Conservation (phyloP, 2,888 invertebrate species). For the Acanthacorydalis orientalis region DNA sequence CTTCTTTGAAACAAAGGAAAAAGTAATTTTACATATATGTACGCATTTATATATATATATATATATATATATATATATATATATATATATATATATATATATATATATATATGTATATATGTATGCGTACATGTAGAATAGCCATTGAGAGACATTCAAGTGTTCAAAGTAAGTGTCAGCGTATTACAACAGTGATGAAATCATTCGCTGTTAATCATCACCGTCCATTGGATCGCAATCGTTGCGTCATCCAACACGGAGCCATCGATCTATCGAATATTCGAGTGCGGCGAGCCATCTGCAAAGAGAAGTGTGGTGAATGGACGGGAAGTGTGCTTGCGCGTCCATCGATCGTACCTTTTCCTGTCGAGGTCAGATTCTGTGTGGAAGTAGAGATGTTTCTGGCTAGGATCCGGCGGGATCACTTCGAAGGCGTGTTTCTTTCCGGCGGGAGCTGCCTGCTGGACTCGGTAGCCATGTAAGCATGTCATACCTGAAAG, state of each 20-base stretch:
- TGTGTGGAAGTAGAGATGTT: slow-evolving; percentile 82
- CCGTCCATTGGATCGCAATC: background rate
- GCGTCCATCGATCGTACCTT: slow-evolving; percentile 46
- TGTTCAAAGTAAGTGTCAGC: no score
- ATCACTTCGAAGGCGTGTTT: slow-evolving; percentile 83
- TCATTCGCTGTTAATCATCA: background rate
- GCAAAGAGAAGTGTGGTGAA: slow-evolving; percentile 19
- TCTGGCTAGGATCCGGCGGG: slow-evolving; percentile 72
- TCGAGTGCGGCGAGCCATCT: slow-evolving; percentile 90
- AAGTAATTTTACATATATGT: no score
- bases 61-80: no score
- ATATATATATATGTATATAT: no score
- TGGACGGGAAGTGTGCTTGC: no score
- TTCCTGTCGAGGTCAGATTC: slow-evolving; percentile 91
- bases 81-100: no score
- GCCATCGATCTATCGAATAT: slow-evolving; percentile 88
- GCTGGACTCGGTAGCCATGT: slow-evolving; percentile 85
- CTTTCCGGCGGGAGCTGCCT: slow-evolving; percentile 66
- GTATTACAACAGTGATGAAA: no score
- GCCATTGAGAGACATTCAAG: no score
- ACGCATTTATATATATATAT: no score
- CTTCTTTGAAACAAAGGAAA: no score
- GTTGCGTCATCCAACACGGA: slow-evolving; percentile 50
- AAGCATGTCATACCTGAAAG: slow-evolving; percentile 73
- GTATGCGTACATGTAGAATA: no score